Conservation (phyloP, 2,888 invertebrate genomes). For the Coremacera marginata region DNA sequence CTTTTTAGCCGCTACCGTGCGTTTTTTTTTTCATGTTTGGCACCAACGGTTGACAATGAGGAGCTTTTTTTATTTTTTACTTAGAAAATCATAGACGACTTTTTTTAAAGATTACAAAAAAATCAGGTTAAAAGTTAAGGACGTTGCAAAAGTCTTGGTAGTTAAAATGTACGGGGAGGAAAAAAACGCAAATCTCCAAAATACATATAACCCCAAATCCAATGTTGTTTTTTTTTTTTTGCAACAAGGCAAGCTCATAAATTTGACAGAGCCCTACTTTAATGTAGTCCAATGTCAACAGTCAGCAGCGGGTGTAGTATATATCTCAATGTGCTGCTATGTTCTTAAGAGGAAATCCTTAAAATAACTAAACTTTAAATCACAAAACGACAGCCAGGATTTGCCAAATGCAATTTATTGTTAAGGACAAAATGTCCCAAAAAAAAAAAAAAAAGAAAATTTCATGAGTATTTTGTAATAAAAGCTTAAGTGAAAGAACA, state of each 20-base stretch:
- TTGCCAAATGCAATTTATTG: constrained; percentile 64
- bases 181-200: background rate
- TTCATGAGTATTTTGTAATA: constrained; percentile 42
- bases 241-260: constrained; percentile 10
- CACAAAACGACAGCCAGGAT: constrained; percentile 67
- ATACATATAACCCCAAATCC: background rate
- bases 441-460: constrained; percentile 43
- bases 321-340: background rate
- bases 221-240: background rate
- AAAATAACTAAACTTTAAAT: constrained; percentile 54
- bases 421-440: constrained; percentile 51
- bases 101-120: background rate
- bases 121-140: background rate
- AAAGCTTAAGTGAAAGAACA: constrained; percentile 14
- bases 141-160: background rate
- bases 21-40: background rate
- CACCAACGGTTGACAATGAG: background rate
- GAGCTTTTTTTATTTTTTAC: background rate
- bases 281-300: constrained; percentile 28
- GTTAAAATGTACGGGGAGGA: background rate
- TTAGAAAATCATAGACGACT: background rate
- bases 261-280: constrained; percentile 16
- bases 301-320: background rate
- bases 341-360: constrained; percentile 14
- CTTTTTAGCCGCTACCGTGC: too few relatives aligned